Evolutionary conservation across 2,888 invertebrate genomes (phyloP), one percentile per base, ranked within the genome.

Genomic region (Stenotaenia linearis): DNA sequence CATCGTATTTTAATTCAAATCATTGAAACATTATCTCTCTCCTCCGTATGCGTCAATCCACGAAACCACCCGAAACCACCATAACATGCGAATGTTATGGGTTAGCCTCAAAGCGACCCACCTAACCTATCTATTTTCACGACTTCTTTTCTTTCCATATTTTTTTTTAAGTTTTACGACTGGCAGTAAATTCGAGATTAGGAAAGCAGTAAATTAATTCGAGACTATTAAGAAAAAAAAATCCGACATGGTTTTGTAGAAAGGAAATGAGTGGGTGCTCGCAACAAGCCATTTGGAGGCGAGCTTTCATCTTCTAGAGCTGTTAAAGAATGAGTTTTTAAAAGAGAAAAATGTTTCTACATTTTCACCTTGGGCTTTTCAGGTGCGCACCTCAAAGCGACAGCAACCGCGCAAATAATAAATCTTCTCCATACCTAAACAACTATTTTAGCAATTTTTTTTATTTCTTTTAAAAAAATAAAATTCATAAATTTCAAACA

Each of bases 171-270:
- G 25, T 69, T 69, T 69, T 69, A 69, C 69, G 69, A 69, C 69
- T 69, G 28, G 69, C 28, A 69, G 69, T 69, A 69, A 69, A 69
- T 69, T 69, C 25, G 15, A 69, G 69, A 69, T 69, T 69, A 69
- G 69, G 69, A 69, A 69, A 69, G 69, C 69, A 69, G 69, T 69
- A 69, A 69, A 69, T 69, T 69, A 69, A 69, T 69, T 69, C 69
- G 69, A 69, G 69, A 28, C 69, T 69, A 69, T 69, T 69, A 69
- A 69, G 69, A 69, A 69, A 69, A 61, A 69, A 69, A 69, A 69
- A 25, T 69, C 69, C 69, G 69, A 69, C 69, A 28, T 69, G n/a
- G n/a, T 69, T 69, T 69, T 69, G 69, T 69, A 69, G 69, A 69
- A 69, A 69, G 69, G 69, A 69, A 69, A 69, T 69, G 69, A 69